Base-by-base conservation (phyloP, 2,113 vertebrate genomes). In the Ophthalmolycus amberensis region DNA sequence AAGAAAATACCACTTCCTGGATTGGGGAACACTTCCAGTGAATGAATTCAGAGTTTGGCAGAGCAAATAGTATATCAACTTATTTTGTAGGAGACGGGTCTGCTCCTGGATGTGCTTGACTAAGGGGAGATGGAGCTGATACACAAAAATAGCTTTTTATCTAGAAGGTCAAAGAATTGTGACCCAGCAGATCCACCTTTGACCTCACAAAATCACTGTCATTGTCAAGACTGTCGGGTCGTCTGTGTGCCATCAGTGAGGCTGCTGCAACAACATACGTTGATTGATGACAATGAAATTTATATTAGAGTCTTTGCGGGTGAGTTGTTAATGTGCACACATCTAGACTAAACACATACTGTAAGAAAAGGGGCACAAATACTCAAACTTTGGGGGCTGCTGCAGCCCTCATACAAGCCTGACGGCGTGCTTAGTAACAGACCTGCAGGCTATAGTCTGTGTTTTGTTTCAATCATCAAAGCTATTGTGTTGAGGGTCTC, bases 381-480 rank as follows among this genome's bases (percentile, higher is more conserved):
- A 15, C 22, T 66, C 34, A 65, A 59, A 85, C 59, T 60, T 42
- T 64, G 52, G 74, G 56, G 67, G 63, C 78, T 68, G 63, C 25
- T 75, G 64, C 27, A 40, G 48, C 68, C 52, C 42, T 84, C 75
- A 73, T 66, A 46, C 77, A 79, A 65, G 82, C 86, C 79, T 69
- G 80, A 79, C 83, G 44, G 29, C 32, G 32, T 88, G 87, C 90
- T 91, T 89, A 88, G 85, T 90, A 84, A 85, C 89, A 85, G 73
- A 52, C 62, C 83, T 76, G 83, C 83, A 64, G 62, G 85, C 85
- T 69, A 60, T 68, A 63, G 89, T 91, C 87, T 85, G 90, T 94
- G 90, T 94, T 92, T 92, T 89, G 90, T 92, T 88, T 95, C 92
- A 95, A 72, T 93, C 90, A 96, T 92, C 85, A 92, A 92, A 94